These are phyloP conservation scores for Axis porcinus DNA, from an alignment of 2,113 vertebrate species.

Conservation along the genomic window DNA sequence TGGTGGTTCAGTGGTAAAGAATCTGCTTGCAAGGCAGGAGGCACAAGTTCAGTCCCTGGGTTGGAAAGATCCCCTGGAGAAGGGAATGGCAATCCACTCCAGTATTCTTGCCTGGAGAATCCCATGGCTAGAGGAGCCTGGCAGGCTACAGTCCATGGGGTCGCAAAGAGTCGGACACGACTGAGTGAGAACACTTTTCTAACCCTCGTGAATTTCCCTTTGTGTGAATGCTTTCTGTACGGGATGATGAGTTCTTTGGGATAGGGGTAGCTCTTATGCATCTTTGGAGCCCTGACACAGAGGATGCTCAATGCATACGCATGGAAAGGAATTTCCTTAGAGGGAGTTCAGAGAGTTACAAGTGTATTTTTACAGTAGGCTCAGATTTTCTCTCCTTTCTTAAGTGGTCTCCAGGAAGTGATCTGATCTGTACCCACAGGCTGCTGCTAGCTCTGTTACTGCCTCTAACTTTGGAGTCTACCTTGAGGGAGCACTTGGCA, in stretches of 20 bases:
- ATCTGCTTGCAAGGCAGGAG: neutral
- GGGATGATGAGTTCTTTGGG: neutral
- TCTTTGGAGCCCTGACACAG: neutral
- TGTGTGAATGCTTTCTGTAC: neutral
- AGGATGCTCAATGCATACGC: neutral
- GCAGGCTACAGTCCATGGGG: neutral
- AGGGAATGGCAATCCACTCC: neutral
- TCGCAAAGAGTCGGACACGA: accelerated
- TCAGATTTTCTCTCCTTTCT: neutral
- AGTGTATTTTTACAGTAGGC: neutral
- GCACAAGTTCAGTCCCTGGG: neutral
- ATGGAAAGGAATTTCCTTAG: neutral
- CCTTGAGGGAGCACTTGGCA: neutral
- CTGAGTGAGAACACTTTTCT: neutral
- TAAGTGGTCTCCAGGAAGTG: neutral
- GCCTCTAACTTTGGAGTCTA: neutral
- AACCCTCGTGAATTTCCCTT: neutral
- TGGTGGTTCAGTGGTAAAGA: neutral
- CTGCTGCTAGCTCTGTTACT: neutral
- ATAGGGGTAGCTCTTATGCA: neutral
- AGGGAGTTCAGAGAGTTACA: neutral
- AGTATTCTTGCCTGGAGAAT: neutral
- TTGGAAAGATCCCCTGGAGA: neutral
- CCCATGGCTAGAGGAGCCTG: neutral
- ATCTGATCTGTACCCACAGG: neutral